phyloP scores from a whole-genome alignment of 2,113 vertebrate species.

The Chloroceryle aenea region DNA sequence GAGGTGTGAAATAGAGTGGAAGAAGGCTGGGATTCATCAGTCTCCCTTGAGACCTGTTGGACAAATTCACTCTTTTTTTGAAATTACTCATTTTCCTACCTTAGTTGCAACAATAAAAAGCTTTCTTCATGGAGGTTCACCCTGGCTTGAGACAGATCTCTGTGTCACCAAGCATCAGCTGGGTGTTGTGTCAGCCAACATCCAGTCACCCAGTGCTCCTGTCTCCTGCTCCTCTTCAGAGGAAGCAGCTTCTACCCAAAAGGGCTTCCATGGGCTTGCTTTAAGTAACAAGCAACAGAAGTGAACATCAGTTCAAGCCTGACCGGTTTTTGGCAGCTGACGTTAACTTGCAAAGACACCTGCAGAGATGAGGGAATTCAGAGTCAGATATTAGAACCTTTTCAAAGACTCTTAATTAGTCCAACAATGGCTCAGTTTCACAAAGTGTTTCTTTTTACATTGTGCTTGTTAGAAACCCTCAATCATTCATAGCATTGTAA shows the following conservation, averaged over 20 bases:
- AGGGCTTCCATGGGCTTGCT: not conserved
- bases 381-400: not conserved
- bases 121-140: not conserved
- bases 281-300: not conserved
- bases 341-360: conserved; percentile 9
- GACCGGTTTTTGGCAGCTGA: not conserved
- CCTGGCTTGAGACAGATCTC: not conserved
- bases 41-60: not conserved
- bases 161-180: not conserved
- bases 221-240: not conserved
- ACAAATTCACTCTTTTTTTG: not conserved
- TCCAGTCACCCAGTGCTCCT: not conserved
- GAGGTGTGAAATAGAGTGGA: not conserved
- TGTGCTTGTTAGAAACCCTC: conserved; percentile 2
- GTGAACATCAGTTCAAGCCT: not conserved
- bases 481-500: conserved; percentile 25
- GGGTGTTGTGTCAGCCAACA: not conserved
- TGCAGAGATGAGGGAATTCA: not conserved
- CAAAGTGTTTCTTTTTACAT: not conserved
- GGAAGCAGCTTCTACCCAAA: not conserved
- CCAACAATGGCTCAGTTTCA: not conserved
- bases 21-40: not conserved
- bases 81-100: not conserved
- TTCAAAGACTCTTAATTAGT: conserved; percentile 44
- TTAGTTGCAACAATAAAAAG: not conserved